Percentiles rank a stretch among this genome's conserved stretches.
Conservation (phyloP, 2,113 vertebrate genomes). For the Pao palembangensis region DNA sequence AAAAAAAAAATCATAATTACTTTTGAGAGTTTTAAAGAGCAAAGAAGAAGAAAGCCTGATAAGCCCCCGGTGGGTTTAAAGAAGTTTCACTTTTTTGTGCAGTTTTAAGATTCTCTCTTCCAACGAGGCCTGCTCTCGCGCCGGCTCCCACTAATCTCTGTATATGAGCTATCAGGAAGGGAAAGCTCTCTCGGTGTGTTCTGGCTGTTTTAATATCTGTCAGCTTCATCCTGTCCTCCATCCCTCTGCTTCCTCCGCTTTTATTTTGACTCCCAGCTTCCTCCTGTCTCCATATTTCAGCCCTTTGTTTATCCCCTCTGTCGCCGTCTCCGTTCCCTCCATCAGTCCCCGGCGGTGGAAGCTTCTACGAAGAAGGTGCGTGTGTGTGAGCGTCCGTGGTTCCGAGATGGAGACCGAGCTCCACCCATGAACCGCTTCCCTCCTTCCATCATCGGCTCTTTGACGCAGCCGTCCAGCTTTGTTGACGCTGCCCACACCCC, state of each 20-base stretch:
- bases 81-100: conserved; percentile 17
- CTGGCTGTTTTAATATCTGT: conserved; percentile 81
- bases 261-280: conserved; percentile 73
- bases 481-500: too few relatives aligned
- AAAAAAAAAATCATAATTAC: conserved; percentile 6
- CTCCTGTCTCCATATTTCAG: conserved; percentile 77
- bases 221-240: conserved; percentile 78
- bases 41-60: conserved; percentile 8
- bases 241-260: conserved; percentile 67
- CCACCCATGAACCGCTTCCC: conserved; percentile 49
- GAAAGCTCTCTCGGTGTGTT: conserved; percentile 66
- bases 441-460: conserved; percentile 49
- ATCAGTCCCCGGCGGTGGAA: conserved; percentile 59
- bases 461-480: conserved; percentile 29
- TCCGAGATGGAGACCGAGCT: conserved; percentile 43
- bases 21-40: conserved; percentile 14
- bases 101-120: conserved; percentile 13
- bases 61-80: conserved; percentile 32
- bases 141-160: conserved; percentile 72
- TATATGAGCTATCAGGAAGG: conserved; percentile 78
- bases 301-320: conserved; percentile 77
- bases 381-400: conserved; percentile 19
- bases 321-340: conserved; percentile 66
- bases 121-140: conserved; percentile 2
- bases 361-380: conserved; percentile 21